Conservation (phyloP, 2,888 invertebrate species). For the Byasa hedistus region DNA sequence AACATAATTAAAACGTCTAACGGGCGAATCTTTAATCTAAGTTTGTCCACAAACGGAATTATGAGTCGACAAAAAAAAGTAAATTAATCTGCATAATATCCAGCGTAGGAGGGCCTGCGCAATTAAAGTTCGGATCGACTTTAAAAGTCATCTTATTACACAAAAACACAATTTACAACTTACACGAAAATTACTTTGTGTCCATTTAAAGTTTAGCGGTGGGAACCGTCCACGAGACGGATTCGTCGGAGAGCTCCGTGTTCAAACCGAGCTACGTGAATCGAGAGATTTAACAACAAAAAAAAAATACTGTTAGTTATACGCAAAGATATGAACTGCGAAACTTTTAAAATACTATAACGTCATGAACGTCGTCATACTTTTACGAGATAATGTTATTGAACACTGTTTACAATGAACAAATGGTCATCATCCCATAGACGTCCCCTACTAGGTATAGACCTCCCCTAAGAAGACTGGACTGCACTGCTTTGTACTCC, state of each 20-base stretch:
- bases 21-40: slow-evolving; percentile 24
- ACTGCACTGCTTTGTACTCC: too few species aligned
- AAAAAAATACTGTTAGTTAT: too few species aligned
- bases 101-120: slow-evolving; percentile 41
- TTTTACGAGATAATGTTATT: too few species aligned
- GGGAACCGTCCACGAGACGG: slow-evolving; percentile 39
- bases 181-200: slow-evolving; percentile 59
- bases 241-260: slow-evolving; percentile 35
- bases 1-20: background rate
- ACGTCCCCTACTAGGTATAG: too few species aligned
- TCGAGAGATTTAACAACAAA: too few species aligned
- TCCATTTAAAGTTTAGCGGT: slow-evolving; percentile 60
- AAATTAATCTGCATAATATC: slow-evolving; percentile 29
- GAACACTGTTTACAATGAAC: too few species aligned
- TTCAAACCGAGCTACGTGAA: slow-evolving; percentile 32
- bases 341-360: too few species aligned
- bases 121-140: slow-evolving; percentile 61
- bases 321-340: too few species aligned
- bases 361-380: too few species aligned
- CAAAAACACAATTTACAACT: slow-evolving; percentile 66
- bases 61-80: slow-evolving; percentile 11
- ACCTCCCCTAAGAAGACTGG: too few species aligned
- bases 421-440: too few species aligned
- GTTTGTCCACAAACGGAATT: slow-evolving; percentile 23
- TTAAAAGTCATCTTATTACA: slow-evolving; percentile 66